phyloP scores from a whole-genome alignment of 2,113 vertebrate species.

The Microcebus jonahi region DNA sequence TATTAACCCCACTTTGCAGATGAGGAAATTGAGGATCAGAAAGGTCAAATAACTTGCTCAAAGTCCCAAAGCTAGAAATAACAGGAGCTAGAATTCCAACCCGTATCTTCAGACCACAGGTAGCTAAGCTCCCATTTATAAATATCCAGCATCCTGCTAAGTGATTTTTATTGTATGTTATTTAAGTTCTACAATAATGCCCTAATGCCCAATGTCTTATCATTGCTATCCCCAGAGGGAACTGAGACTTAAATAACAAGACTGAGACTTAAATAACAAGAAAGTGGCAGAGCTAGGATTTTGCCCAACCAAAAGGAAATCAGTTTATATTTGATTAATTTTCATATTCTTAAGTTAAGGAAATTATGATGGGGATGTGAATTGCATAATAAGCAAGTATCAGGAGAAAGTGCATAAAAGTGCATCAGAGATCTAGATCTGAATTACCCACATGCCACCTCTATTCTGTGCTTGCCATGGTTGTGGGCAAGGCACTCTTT shows the following conservation, averaged over 20 bases:
- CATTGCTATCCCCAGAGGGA: neutral
- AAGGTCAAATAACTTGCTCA: neutral
- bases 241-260: neutral
- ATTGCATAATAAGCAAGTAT: neutral
- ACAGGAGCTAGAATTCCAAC: neutral
- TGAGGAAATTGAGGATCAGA: neutral
- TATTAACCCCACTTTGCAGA: neutral
- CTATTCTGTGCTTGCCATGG: neutral
- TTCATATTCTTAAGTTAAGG: constrained; percentile 21
- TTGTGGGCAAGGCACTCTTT: neutral
- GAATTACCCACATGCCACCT: neutral
- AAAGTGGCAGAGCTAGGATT: neutral
- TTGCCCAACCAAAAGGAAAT: neutral
- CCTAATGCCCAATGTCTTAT: neutral
- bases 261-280: neutral
- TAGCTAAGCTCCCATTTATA: constrained; percentile 1
- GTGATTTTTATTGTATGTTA: neutral
- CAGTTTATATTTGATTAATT: neutral
- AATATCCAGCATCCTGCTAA: neutral
- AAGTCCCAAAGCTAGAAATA: neutral
- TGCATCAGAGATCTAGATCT: neutral
- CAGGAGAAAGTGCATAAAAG: neutral
- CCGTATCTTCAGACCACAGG: neutral
- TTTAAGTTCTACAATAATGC: neutral
- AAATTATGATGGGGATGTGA: neutral